Conservation (phyloP, 1,140 invertebrate species). For the Heliconius himera region DNA sequence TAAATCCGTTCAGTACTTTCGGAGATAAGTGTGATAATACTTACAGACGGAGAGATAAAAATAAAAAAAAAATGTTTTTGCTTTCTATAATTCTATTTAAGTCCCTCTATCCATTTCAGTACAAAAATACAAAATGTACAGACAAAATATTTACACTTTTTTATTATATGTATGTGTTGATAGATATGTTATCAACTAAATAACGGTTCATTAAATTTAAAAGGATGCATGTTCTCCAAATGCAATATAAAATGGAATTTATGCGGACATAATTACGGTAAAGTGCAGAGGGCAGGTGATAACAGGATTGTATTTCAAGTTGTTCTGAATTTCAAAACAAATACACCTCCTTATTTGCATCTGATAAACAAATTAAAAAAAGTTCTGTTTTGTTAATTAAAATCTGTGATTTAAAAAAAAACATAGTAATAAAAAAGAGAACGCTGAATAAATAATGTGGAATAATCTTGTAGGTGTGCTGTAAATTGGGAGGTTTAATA, state of each 20-base stretch:
- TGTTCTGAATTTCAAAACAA: slow-evolving; percentile 7
- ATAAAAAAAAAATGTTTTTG: too few relatives aligned
- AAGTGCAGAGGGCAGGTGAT: not conserved
- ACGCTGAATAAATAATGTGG: too few relatives aligned
- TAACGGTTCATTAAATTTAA: not conserved
- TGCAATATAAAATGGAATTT: slow-evolving; percentile 6
- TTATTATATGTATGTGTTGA: not conserved
- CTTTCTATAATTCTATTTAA: too few relatives aligned
- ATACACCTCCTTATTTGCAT: not conserved
- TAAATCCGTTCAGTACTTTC: too few relatives aligned
- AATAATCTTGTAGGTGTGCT: too few relatives aligned
- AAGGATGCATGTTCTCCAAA: not conserved
- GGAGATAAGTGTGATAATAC: too few relatives aligned
- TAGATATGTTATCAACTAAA: not conserved
- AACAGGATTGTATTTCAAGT: not conserved
- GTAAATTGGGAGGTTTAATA: too few relatives aligned
- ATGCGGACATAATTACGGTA: not conserved
- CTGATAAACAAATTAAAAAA: not conserved
- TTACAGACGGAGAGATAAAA: too few relatives aligned
- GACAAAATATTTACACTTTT: too few relatives aligned
- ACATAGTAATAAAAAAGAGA: too few relatives aligned
- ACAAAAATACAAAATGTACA: too few relatives aligned
- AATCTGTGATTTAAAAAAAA: not conserved
- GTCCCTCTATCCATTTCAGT: too few relatives aligned
- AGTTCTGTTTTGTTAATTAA: not conserved